Base-by-base conservation (phyloP, 1,140 invertebrate genomes). In the Drosophila biarmipes region DNA sequence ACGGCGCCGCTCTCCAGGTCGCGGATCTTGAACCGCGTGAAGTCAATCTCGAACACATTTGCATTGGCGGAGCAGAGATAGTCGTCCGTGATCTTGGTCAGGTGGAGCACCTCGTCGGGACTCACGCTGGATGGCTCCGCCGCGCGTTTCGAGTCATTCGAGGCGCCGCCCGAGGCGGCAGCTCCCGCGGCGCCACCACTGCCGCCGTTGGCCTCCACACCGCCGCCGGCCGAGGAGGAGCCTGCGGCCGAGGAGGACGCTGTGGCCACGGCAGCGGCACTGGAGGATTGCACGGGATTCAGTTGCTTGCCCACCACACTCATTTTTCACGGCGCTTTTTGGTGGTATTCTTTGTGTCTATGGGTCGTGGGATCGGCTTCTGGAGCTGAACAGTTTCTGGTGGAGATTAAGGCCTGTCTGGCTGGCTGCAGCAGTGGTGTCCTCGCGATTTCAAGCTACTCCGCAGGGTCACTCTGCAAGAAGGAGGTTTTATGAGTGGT, bases 11-110 rank as follows among this genome's bases (percentile, higher is more conserved):
- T 97, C 85, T 99, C 98, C 90, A 99, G 94, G 92, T 99, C 98
- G 58, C 98, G 93, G 69, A 99, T 98, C 94, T 99, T 98, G 92
- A 99, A 99, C 73, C 97, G 94, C 29, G 98, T 98, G 93, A 99
- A 99, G 92, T 99, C 98, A 90, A 99, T 99, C 79, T 99, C 97
- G 93, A 98, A 99, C 55, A 98, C 94, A 93, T 99, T 99, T 21
- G 97, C 98, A 85, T 99, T 97, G 17, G 97, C 96, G 63, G 96
- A 95, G 92, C 98, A 99, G 35, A 99, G 93, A 92, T 99, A 99
- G 31, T 93, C 93, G 43, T 95, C 95, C 14, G 94, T 94, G 48
- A 95, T 94, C 80, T 93, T 93, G 58, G 93, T 93, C 66, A 95
- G 85, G 37, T 93, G 92, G 40, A 95, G 91, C 48, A 95, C 94